Percentiles rank a stretch among this genome's conserved stretches.
phyloP scores from a whole-genome alignment of 1,140 invertebrate genomes.

The Periplaneta americana region DNA sequence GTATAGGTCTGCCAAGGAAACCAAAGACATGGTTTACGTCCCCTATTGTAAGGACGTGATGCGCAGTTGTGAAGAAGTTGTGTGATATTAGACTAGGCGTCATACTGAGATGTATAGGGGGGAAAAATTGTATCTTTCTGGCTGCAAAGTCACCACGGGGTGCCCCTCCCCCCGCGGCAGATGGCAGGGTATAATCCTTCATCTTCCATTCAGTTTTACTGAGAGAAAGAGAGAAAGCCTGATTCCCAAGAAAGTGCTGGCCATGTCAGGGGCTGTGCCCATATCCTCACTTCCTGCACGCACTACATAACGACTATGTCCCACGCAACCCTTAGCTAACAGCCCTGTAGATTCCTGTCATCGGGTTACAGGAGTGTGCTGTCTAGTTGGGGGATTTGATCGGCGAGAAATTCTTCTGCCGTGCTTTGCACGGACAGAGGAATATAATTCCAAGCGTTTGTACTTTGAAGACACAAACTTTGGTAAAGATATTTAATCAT shows the following conservation, averaged over 20 bases:
- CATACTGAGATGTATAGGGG: background rate
- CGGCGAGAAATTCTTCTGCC: no score
- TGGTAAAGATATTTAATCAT: no score
- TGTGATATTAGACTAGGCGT: background rate
- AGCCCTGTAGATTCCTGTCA: no score
- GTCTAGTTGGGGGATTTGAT: no score
- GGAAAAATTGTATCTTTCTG: background rate
- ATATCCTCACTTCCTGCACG: no score
- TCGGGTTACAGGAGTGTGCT: no score
- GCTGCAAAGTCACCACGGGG: background rate
- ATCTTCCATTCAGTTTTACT: background rate
- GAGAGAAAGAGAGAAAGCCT: background rate
- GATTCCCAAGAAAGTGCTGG: background rate
- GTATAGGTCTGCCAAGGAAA: background rate
- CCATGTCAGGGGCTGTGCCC: no score
- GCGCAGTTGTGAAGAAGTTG: background rate
- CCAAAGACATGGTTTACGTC: background rate
- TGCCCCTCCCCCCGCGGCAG: background rate
- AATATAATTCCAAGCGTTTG: no score
- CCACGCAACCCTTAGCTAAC: no score
- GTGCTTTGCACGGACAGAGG: no score
- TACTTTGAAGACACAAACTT: no score
- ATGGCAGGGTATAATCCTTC: background rate
- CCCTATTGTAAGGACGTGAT: background rate
- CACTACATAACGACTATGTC: no score